A percentile compares a stretch with the other conserved stretches of the same genome.
Evolutionary conservation across 2,888 invertebrate genomes (phyloP).

Genomic region (Ophion slaviceki): DNA sequence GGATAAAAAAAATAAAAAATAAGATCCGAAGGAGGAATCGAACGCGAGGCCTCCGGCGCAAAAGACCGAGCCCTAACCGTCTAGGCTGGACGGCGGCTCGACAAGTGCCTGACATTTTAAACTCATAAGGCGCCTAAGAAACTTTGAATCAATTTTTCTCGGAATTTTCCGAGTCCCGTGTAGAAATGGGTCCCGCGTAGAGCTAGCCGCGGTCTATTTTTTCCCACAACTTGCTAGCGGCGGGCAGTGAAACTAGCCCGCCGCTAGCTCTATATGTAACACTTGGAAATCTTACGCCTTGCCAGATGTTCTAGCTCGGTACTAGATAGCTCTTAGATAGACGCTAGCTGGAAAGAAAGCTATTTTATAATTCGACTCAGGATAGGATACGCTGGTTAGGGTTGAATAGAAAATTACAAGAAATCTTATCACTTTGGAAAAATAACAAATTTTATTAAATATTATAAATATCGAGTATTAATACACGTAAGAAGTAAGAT

Average conservation of each 20-base stretch:
- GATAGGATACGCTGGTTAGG: not conserved
- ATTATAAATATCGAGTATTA: not conserved
- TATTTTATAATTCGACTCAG: not conserved
- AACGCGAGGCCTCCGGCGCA: too few relatives aligned
- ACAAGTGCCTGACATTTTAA: too few relatives aligned
- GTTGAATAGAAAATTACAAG: too few relatives aligned
- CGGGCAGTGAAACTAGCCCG: conserved; percentile 11
- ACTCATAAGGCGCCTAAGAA: too few relatives aligned
- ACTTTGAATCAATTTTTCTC: too few relatives aligned
- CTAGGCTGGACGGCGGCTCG: too few relatives aligned
- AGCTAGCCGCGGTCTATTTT: conserved; percentile 12
- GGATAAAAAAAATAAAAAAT: too few relatives aligned
- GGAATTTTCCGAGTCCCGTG: not conserved
- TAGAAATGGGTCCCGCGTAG: conserved; percentile 13
- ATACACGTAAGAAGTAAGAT: too few relatives aligned
- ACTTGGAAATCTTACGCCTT: conserved; percentile 9
- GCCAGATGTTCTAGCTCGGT: conserved; percentile 8
- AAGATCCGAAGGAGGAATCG: too few relatives aligned
- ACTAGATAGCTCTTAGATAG: conserved; percentile 11
- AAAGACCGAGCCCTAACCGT: too few relatives aligned
- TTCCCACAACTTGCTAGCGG: conserved; percentile 1
- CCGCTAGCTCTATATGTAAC: conserved; percentile 8
- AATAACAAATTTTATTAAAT: conserved; percentile 5
- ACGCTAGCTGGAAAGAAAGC: not conserved
- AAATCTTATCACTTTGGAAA: not conserved